Evolutionary conservation across 1,140 invertebrate genomes (phyloP), one percentile per base, ranked within the genome.

Genomic region (Anoplophora glabripennis): DNA sequence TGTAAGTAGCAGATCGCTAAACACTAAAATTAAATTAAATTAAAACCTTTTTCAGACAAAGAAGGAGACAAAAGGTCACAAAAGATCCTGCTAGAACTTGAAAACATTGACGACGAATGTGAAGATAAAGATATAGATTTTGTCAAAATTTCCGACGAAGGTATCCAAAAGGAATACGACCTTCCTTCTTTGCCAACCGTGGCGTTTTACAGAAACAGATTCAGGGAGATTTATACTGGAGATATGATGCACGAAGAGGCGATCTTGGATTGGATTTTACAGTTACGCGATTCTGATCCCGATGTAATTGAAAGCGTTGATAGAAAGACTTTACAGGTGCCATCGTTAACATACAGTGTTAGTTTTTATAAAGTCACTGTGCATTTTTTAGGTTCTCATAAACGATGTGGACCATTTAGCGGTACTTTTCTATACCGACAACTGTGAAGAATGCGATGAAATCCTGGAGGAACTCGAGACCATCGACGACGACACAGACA

Each of bases 71-170:
- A 94, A 68, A 92, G 92, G 71, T 90, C 90, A 40, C 89, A 91
- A 64, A 92, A 92, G 70, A 94, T 96, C 54, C 79, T 96, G 0
- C 85, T 86, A 67, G 93, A 96, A 76, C 73, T 97, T 38, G 94
- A 97, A 76, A 94, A 95, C 65, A 96, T 97, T 70, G 93, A 96
- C 69, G 92, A 96, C 70, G 92, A 95, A 69, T 94, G 92, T 72
- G 92, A 95, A 77, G 89, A 92, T 69, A 88, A 92, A 74, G 89
- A 93, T 61, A 94, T 96, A 63, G 89, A 93, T 73, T 95, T 96
- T 74, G 89, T 96, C 1, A 96, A 95, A 77, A 94, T 93, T 64
- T 94, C 92, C 9, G 93, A 96, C 71, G 87, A 90, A 33, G 88
- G 89, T 46, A 86, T 95, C 57, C 87, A 92, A 46, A 90, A 90